phyloP scores from a whole-genome alignment of 2,113 vertebrate species.

The Uropsilus gracilis region DNA sequence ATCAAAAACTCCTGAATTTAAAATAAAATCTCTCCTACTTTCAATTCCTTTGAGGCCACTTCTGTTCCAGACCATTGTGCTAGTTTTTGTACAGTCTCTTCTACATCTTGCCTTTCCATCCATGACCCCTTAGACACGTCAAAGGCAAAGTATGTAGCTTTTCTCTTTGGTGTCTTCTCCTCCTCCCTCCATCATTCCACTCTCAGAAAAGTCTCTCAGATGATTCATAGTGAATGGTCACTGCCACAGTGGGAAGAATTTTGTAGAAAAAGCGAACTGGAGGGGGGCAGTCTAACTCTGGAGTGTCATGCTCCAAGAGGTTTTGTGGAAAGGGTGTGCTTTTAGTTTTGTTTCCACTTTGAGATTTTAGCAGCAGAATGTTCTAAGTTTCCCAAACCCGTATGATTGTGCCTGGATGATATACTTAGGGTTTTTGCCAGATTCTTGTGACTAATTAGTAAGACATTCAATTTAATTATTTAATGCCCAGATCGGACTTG shows the following conservation, averaged over 20 bases:
- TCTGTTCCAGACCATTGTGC: not conserved
- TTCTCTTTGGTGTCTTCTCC: not conserved
- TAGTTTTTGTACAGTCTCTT: not conserved
- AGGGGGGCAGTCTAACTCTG: not conserved
- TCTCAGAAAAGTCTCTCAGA: not conserved
- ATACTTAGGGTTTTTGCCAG: not conserved
- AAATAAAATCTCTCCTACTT: not conserved
- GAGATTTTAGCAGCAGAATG: not conserved
- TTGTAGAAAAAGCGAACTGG: not conserved
- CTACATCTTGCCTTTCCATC: not conserved
- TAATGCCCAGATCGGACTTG: not conserved
- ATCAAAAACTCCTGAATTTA: no score
- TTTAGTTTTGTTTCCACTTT: not conserved
- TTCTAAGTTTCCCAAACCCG: not conserved
- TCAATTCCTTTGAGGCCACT: not conserved
- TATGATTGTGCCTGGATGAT: not conserved
- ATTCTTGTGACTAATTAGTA: slow-evolving; percentile 36
- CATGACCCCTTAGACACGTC: not conserved
- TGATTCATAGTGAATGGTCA: not conserved
- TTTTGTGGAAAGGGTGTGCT: not conserved
- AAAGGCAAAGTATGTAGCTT: not conserved
- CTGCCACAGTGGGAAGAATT: not conserved
- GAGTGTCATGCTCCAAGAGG: not conserved
- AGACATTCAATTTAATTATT: slow-evolving; percentile 10
- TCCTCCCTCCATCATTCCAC: not conserved